Conservation (phyloP, 2,888 invertebrate species). For the Phengaris alcon region DNA sequence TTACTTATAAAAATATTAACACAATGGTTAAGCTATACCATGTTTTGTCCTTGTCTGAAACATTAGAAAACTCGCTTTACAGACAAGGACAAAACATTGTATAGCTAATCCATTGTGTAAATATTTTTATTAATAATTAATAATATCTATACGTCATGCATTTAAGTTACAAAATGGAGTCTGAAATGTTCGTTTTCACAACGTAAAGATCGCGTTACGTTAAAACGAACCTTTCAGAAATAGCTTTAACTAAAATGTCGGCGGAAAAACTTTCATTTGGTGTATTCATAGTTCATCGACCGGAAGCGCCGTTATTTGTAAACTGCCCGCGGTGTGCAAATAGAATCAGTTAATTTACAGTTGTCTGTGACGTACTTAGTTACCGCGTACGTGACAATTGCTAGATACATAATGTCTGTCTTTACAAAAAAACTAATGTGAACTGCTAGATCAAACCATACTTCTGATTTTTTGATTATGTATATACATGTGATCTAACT, state of each 20-base stretch:
- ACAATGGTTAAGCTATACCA: too few relatives aligned
- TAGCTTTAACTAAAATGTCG: neutral
- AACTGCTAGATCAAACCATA: too few relatives aligned
- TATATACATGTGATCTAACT: too few relatives aligned
- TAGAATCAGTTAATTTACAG: constrained; percentile 7
- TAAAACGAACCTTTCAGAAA: neutral
- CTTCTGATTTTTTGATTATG: too few relatives aligned
- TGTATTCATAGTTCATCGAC: constrained; percentile 34
- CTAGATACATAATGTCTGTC: neutral
- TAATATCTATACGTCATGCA: too few relatives aligned
- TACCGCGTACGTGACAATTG: neutral
- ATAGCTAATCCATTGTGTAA: too few relatives aligned
- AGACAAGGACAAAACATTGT: too few relatives aligned
- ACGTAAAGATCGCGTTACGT: neutral
- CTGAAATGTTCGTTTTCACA: neutral
- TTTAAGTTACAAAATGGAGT: neutral
- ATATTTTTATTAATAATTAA: too few relatives aligned
- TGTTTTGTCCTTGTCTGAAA: too few relatives aligned
- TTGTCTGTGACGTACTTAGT: neutral
- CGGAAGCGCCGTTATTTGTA: constrained; percentile 28
- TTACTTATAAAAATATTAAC: too few relatives aligned
- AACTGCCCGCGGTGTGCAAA: constrained; percentile 17
- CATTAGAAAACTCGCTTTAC: too few relatives aligned
- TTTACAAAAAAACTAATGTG: neutral
- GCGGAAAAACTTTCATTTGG: constrained; percentile 21